Conservation (phyloP, 2,888 invertebrate species). For the Periphyllus acericola region DNA sequence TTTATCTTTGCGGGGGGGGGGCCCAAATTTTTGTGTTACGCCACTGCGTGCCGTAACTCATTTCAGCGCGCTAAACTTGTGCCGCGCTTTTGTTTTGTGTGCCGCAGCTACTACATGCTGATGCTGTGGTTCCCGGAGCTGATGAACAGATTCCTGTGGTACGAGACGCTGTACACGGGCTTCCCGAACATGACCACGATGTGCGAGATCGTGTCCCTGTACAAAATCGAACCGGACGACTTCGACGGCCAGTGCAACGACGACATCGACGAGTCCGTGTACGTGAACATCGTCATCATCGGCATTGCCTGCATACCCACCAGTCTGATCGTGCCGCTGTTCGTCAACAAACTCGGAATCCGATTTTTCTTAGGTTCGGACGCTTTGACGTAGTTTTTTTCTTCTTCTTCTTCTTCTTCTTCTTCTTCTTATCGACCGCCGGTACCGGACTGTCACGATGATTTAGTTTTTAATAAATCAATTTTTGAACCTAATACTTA, state of each 20-base stretch:
- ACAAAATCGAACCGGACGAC: background rate
- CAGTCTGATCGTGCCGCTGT: slow-evolving; percentile 80
- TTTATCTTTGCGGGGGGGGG: too few relatives aligned
- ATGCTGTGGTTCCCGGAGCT: slow-evolving; percentile 94
- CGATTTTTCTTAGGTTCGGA: slow-evolving; percentile 80
- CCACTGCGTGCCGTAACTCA: too few relatives aligned
- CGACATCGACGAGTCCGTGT: slow-evolving; percentile 74
- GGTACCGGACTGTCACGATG: too few relatives aligned
- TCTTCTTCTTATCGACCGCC: background rate
- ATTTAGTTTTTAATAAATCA: too few relatives aligned
- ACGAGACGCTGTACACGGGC: slow-evolving; percentile 75
- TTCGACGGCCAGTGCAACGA: slow-evolving; percentile 58
- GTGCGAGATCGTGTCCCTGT: slow-evolving; percentile 79
- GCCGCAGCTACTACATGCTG: slow-evolving; percentile 82
- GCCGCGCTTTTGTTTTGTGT: background rate
- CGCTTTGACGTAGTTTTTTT: background rate
- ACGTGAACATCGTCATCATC: slow-evolving; percentile 80
- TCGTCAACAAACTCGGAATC: slow-evolving; percentile 81
- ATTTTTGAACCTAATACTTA: background rate
- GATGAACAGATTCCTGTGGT: slow-evolving; percentile 84
- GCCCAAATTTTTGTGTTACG: too few relatives aligned
- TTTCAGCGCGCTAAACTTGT: background rate
- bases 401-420: too few relatives aligned
- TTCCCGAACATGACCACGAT: slow-evolving; percentile 74
- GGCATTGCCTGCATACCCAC: slow-evolving; percentile 84